phyloP scores from a whole-genome alignment of 1,140 invertebrate species.

The Nephotettix cincticeps region DNA sequence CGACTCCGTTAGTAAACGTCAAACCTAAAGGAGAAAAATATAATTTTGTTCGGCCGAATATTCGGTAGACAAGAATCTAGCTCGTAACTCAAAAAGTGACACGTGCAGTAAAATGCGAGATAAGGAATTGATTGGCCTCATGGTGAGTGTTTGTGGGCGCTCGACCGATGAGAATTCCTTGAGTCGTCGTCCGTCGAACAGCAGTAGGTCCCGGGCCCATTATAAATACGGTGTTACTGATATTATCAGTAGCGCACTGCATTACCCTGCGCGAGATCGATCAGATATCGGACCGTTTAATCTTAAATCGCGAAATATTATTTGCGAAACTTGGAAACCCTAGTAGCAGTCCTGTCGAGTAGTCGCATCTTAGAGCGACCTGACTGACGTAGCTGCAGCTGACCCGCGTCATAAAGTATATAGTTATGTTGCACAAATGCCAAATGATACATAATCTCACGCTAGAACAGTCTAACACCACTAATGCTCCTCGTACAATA shows the following conservation, averaged over 20 bases:
- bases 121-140: slow-evolving; percentile 18
- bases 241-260: background rate
- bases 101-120: slow-evolving; percentile 22
- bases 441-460: no score
- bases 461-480: no score
- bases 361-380: no score
- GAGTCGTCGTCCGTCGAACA: background rate
- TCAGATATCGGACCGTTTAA: no score
- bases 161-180: background rate
- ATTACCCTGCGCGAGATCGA: no score
- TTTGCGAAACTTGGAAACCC: no score
- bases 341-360: no score
- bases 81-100: slow-evolving; percentile 20
- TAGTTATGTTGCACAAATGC: no score
- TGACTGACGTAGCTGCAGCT: no score
- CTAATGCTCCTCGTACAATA: no score
- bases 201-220: slow-evolving; percentile 8
- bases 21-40: slow-evolving; percentile 21
- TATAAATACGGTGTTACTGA: slow-evolving; percentile 13
- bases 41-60: slow-evolving; percentile 16
- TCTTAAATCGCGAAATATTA: no score
- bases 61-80: slow-evolving; percentile 23
- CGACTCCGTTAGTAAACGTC: slow-evolving; percentile 17
- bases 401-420: no score
- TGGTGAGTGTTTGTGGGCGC: slow-evolving; percentile 9